phyloP scores from a whole-genome alignment of 37 sponge, comb jelly and placozoan species.

The Haliclona indistincta region DNA sequence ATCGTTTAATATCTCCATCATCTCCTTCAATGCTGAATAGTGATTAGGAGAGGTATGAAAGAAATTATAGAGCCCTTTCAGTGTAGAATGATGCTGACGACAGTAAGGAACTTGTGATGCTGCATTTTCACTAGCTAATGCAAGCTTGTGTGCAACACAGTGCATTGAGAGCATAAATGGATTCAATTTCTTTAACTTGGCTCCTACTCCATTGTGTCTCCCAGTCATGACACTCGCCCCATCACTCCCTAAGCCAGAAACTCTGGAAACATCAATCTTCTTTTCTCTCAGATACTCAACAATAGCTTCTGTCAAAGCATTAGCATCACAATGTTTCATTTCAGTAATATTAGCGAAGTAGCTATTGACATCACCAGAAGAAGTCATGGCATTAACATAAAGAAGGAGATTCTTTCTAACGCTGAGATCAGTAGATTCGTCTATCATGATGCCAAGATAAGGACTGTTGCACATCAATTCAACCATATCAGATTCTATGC shows the following conservation, averaged over 20 bases:
- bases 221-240: constrained; percentile 24
- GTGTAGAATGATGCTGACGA: neutral
- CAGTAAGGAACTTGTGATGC: neutral
- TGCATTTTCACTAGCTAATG: constrained; percentile 36
- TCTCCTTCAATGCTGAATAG: constrained; percentile 21
- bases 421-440: neutral
- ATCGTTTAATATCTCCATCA: constrained; percentile 29
- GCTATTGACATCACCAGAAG: neutral
- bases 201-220: constrained; percentile 17
- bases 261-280: neutral
- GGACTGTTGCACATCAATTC: neutral
- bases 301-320: neutral
- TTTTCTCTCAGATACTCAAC: too few species aligned
- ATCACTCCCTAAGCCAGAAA: constrained; percentile 7
- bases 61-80: neutral
- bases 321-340: neutral
- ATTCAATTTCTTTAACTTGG: neutral
- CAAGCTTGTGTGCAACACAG: constrained; percentile 44
- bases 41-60: constrained; percentile 2
- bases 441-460: neutral
- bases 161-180: constrained; percentile 25
- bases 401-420: neutral
- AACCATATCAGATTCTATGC: neutral
- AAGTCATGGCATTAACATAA: neutral
- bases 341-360: neutral